A percentile compares a stretch with the other conserved stretches of the same genome.
Conservation (phyloP, 2,797 vertebrate genomes). For the Sphenodon punctatus region DNA sequence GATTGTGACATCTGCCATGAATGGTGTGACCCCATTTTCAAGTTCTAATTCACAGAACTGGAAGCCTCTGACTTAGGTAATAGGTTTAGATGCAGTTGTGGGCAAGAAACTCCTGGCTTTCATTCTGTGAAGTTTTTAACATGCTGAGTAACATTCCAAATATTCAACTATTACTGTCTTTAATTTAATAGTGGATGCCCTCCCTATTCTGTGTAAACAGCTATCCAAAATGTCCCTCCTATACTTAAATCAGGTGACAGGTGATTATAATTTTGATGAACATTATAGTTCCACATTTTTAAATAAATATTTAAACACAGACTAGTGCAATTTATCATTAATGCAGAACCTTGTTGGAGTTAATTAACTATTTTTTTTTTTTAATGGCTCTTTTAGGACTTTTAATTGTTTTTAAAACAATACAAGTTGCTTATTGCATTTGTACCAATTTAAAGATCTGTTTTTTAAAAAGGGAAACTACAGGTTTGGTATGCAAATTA, state of each 20-base stretch:
- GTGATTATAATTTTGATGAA: not conserved
- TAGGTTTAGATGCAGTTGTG: not conserved
- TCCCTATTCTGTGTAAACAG: not conserved
- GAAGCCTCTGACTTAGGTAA: not conserved
- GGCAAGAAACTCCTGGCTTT: not conserved
- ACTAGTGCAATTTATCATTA: not conserved
- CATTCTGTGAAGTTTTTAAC: not conserved
- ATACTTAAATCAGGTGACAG: not conserved
- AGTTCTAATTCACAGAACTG: no score
- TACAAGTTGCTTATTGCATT: not conserved
- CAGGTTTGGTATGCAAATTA: not conserved
- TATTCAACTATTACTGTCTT: not conserved
- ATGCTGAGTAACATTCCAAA: slow-evolving; percentile 2
- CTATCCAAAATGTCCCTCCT: not conserved
- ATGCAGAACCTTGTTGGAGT: not conserved
- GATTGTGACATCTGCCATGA: no score
- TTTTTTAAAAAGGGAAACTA: not conserved
- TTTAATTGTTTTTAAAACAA: not conserved
- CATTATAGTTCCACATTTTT: not conserved
- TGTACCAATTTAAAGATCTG: slow-evolving; percentile 2
- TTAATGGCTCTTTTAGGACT: not conserved
- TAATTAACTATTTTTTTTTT: slow-evolving; percentile 5
- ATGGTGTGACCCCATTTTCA: no score
- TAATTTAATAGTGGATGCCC: not conserved
- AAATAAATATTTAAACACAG: not conserved